phyloP scores from a whole-genome alignment of 2,888 invertebrate genomes.

The Heteromurus nitidus region DNA sequence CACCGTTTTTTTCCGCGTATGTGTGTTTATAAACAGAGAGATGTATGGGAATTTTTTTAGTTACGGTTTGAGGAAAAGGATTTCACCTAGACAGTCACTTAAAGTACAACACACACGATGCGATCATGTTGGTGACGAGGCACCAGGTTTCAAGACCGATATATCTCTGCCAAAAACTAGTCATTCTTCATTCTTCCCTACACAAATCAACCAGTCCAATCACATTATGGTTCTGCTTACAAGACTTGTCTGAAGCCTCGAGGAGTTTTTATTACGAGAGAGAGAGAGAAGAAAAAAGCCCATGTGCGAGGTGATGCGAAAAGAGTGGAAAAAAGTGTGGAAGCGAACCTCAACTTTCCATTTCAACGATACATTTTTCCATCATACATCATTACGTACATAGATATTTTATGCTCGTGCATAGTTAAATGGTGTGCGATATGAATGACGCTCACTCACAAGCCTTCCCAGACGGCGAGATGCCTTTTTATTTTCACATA shows the following conservation, averaged over 20 bases:
- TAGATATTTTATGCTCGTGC: too few species aligned
- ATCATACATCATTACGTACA: slow-evolving; percentile 2
- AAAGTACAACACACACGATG: slow-evolving; percentile 19
- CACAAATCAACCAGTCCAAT: slow-evolving; percentile 57
- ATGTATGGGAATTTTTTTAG: slow-evolving; percentile 37
- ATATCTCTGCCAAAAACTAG: slow-evolving; percentile 61
- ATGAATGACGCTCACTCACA: too few species aligned
- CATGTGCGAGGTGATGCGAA: background rate
- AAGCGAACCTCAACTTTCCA: slow-evolving; percentile 41
- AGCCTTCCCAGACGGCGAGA: too few species aligned
- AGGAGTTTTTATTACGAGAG: slow-evolving; percentile 52
- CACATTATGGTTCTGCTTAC: slow-evolving; percentile 56
- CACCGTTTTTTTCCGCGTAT: slow-evolving; percentile 12
- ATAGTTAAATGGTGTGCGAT: too few species aligned
- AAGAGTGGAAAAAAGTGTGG: slow-evolving; percentile 7
- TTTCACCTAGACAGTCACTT: slow-evolving; percentile 33
- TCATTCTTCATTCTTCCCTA: slow-evolving; percentile 55
- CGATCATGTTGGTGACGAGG: slow-evolving; percentile 31
- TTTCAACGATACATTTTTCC: slow-evolving; percentile 22
- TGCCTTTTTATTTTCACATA: too few species aligned
- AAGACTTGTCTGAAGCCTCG: slow-evolving; percentile 47
- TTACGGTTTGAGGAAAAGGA: slow-evolving; percentile 26
- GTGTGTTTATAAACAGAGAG: slow-evolving; percentile 50
- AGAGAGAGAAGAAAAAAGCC: too few species aligned
- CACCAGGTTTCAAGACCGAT: slow-evolving; percentile 46